phyloP scores from a whole-genome alignment of 2,113 vertebrate genomes.

The Menidia beryllina region DNA sequence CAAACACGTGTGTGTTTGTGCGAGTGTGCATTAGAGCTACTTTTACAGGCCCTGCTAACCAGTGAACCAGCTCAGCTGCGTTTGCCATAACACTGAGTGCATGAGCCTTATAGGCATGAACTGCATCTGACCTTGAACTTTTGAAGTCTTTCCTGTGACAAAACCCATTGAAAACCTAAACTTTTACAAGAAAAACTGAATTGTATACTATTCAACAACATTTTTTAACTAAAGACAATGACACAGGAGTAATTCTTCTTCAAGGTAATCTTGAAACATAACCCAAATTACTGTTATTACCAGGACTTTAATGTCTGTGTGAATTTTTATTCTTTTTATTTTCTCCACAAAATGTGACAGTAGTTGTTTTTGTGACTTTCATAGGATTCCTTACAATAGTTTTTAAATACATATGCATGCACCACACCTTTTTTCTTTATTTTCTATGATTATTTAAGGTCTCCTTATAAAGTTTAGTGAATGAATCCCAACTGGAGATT shows the following conservation, averaged over 20 bases:
- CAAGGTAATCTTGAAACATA: too few species aligned
- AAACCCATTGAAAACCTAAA: neutral
- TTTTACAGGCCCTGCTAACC: constrained; percentile 74
- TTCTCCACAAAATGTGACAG: too few species aligned
- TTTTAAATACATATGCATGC: too few species aligned
- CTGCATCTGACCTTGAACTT: constrained; percentile 79
- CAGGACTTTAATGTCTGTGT: neutral
- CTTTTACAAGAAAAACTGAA: neutral
- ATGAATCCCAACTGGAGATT: too few species aligned
- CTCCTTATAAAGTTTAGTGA: too few species aligned
- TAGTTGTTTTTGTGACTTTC: too few species aligned
- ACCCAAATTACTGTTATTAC: neutral
- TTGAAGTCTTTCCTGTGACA: constrained; percentile 68
- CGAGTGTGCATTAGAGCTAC: constrained; percentile 33
- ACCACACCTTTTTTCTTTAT: too few species aligned
- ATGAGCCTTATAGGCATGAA: constrained; percentile 72
- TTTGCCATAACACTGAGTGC: constrained; percentile 82
- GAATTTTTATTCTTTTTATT: too few species aligned
- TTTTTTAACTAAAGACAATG: too few species aligned
- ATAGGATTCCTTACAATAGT: too few species aligned
- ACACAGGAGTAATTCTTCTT: too few species aligned
- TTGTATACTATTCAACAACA: neutral
- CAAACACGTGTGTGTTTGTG: constrained; percentile 20
- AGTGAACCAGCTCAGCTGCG: constrained; percentile 49
- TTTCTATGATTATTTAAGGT: too few species aligned